Base-by-base conservation (phyloP, 2,113 vertebrate genomes). In the Orycteropus afer region DNA sequence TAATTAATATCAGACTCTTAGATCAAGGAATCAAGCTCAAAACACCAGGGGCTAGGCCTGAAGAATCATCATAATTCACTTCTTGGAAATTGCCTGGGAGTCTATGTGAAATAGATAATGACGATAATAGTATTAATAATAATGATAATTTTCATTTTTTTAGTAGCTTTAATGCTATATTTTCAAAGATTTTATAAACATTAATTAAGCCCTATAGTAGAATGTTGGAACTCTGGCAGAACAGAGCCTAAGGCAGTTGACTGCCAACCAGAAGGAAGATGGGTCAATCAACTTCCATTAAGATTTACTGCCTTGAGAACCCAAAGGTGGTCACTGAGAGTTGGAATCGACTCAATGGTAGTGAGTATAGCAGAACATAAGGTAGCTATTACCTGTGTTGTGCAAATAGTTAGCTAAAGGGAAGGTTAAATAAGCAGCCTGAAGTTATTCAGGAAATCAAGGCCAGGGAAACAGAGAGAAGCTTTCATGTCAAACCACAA, bases 121-220 rank as follows among this genome's bases (percentile, higher is more conserved):
- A 45, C 69, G 59, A 18, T 45, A 42, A 51, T 23, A 17, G 63
- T 42, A 25, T 32, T 25, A 57, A 57, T 87, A 63, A 73, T 45
- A 34, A 47, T 74, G 79, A 95, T 94, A 71, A 90, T 93, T 91
- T 89, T n/a, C 73, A 73, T 37, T n/a, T 37, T 47, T 23, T 85
- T 71, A 81, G 71, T 40, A 71, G 27, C 53, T 86, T 95, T 55
- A 77, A 94, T 59, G 57, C 42, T 67, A 27, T 20, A 78, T 77
- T 92, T 90, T 61, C 81, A 95, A 94, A 96, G 82, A 67, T 55
- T 55, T 84, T 88, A 45, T 63, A 89, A 90, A 71, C 71, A 57
- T 65, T 83, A 92, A 94, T 94, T 89, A 94, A 82, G 22, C 63
- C 71, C 65, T 67, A 45, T 51, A 78, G 17, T n/a, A n/a, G n/a